Evolutionary conservation across 1,140 invertebrate genomes (phyloP).

Genomic region (Teleogryllus occipitalis): DNA sequence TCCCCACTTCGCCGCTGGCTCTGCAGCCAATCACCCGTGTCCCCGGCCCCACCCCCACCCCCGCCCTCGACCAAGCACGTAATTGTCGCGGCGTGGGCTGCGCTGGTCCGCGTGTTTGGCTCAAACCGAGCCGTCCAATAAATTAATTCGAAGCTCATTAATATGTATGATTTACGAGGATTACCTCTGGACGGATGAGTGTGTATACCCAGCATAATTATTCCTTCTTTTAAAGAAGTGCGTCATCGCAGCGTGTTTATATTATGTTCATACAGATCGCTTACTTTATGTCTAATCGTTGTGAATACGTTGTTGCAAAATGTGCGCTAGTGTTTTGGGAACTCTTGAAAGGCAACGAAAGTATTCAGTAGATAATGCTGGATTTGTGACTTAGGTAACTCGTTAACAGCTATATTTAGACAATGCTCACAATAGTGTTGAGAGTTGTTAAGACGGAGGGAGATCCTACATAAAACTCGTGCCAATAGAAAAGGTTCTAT

Average conservation of each 20-base stretch:
- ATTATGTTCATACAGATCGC: neutral
- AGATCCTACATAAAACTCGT: too few relatives aligned
- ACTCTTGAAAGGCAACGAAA: too few relatives aligned
- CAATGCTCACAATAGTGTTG: too few relatives aligned
- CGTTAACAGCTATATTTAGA: too few relatives aligned
- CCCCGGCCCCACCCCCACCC: neutral
- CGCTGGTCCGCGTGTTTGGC: neutral
- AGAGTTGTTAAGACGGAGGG: too few relatives aligned
- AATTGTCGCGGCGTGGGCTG: neutral
- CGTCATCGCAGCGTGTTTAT: neutral
- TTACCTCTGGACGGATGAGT: neutral
- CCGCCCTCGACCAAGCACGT: neutral
- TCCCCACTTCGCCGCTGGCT: neutral
- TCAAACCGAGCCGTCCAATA: neutral
- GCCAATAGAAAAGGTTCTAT: too few relatives aligned
- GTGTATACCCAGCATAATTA: neutral
- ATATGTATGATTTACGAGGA: neutral
- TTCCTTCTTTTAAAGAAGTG: neutral
- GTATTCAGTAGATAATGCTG: too few relatives aligned
- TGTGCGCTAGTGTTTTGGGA: too few relatives aligned
- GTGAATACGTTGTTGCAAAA: too few relatives aligned
- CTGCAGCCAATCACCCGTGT: neutral
- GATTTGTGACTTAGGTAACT: too few relatives aligned
- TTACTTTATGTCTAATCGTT: too few relatives aligned
- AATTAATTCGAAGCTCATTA: constrained; percentile 1